Conservation (phyloP, 2,888 invertebrate species). For the Ectropis crepuscularia region DNA sequence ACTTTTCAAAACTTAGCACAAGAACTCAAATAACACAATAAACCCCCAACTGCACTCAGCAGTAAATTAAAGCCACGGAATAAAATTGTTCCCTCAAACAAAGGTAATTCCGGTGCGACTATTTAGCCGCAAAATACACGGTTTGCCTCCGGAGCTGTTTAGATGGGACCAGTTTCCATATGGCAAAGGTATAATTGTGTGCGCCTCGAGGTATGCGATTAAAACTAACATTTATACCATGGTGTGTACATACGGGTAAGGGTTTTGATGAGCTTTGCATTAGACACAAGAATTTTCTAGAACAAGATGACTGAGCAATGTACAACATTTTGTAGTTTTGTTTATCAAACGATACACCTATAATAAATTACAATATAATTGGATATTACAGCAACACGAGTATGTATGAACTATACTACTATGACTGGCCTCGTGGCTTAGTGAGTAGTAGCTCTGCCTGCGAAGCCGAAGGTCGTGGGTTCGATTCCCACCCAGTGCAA, state of each 20-base stretch:
- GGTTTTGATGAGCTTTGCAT: not conserved
- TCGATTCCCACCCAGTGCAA: no score
- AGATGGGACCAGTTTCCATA: constrained; percentile 26
- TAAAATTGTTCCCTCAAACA: constrained; percentile 39
- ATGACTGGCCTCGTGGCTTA: no score
- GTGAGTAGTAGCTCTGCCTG: no score
- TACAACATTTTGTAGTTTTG: no score
- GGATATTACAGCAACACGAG: no score
- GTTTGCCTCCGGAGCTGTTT: constrained; percentile 12
- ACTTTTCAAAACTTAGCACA: no score
- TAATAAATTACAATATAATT: no score
- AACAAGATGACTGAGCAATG: no score
- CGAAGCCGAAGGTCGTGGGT: no score
- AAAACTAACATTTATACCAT: constrained; percentile 55
- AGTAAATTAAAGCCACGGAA: constrained; percentile 11
- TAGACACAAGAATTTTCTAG: not conserved
- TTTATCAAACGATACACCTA: no score
- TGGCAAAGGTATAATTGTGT: constrained; percentile 47
- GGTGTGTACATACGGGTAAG: constrained; percentile 29
- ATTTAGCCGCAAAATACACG: constrained; percentile 18
- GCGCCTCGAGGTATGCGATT: constrained; percentile 51
- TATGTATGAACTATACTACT: no score
- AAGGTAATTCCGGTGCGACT: constrained; percentile 46
- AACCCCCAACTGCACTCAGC: not conserved
- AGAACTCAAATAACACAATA: not conserved